Conservation (phyloP, 2,113 vertebrate genomes). For the Tenebrosternarchus preto region DNA sequence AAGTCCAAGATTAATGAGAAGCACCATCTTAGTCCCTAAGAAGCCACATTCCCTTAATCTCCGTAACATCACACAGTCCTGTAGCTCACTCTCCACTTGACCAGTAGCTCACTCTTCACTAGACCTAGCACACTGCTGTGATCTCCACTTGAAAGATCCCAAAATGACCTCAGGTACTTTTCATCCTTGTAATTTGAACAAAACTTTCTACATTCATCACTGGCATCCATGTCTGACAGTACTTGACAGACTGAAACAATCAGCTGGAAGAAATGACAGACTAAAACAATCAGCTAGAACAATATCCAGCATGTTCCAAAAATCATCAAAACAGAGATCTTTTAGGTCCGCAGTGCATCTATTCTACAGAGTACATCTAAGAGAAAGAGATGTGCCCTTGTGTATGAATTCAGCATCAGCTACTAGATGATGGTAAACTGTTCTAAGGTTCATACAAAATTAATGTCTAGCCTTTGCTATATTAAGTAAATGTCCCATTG, state of each 20-base stretch:
- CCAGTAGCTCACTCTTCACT: slow-evolving; percentile 68
- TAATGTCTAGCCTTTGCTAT: neutral
- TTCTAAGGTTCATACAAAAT: neutral
- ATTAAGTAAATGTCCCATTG: neutral
- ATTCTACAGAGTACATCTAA: neutral
- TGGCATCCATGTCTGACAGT: slow-evolving; percentile 25
- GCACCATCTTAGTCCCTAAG: slow-evolving; percentile 74
- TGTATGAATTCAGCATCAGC: neutral
- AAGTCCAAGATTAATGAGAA: slow-evolving; percentile 76
- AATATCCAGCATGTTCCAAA: slow-evolving; percentile 18
- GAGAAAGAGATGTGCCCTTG: neutral
- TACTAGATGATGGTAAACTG: neutral
- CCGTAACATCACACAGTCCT: slow-evolving; percentile 72
- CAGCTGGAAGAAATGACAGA: neutral
- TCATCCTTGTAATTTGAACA: slow-evolving; percentile 38
- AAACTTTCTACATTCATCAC: slow-evolving; percentile 40
- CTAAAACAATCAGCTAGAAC: slow-evolving; percentile 20
- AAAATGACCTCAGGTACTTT: slow-evolving; percentile 64
- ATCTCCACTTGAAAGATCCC: slow-evolving; percentile 61
- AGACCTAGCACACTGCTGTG: slow-evolving; percentile 65
- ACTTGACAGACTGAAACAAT: slow-evolving; percentile 37
- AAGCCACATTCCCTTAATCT: slow-evolving; percentile 74
- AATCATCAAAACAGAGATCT: neutral
- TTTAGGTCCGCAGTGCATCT: neutral
- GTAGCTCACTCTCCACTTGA: slow-evolving; percentile 68